Evolutionary conservation across 2,888 invertebrate species (phyloP), one percentile per base, ranked within the genome.

Genomic region (Eledona agricola): DNA sequence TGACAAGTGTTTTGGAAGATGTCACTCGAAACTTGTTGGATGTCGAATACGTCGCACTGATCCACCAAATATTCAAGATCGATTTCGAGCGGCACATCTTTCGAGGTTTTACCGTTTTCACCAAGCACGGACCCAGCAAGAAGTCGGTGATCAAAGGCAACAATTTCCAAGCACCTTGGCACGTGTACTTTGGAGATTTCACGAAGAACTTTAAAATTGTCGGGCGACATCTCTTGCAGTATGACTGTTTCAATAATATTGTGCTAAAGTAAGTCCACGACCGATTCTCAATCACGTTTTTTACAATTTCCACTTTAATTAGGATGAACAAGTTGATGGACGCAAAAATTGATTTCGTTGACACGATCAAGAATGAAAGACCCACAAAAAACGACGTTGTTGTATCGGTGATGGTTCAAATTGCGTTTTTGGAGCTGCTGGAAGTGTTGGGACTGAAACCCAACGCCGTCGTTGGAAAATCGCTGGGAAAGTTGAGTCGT

Each of bases 401-500:
- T 3, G 62, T 51, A 5, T 57, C 59, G 16, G 46, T 66, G 1
- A 86, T 90, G 6, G 83, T 89, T 7, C 90, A 86, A 58, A 55
- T 73, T 19, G 67, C 64, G 13, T 32, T 74, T 3, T 58, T 65
- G 57, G 81, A 83, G 55, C 56, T 84, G 1, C 62, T 84, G 20
- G 81, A 78, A 63, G 67, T 77, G 4, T 60, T 83, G 46, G 79
- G 80, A 31, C 7, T 75, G 1, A 43, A 59, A n/a, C 63, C 66
- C 2, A 61, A 63, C 23, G 45, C 46, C 3, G 45, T 66, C 5
- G 57, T 68, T 15, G 73, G 95, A 1, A 91, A 93, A 74, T 94
- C 94, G 2, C 88, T 91, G 0, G 96, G 96, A 6, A 95, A 96
- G 72, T 78, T 96, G 1, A 90, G 89, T 0, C 93, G 94, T 72